These are phyloP conservation scores for Lutjanus erythropterus DNA, from an alignment of 2,113 vertebrate species.

Conservation along the genomic window DNA sequence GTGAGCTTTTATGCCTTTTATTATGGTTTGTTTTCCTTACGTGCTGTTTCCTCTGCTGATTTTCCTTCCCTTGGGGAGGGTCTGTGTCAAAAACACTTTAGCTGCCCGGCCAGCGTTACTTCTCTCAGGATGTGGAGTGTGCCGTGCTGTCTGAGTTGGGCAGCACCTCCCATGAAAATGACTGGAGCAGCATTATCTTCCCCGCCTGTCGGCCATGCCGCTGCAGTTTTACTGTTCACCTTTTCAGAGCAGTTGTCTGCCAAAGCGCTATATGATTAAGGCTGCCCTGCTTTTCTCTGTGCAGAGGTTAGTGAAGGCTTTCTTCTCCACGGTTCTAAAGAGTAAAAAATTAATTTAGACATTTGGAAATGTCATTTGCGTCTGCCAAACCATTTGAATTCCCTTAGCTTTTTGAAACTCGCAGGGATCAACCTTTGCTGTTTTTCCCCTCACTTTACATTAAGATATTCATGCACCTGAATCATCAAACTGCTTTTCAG, in stretches of 20 bases:
- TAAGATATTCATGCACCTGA: background rate
- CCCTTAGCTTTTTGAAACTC: background rate
- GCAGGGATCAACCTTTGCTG: background rate
- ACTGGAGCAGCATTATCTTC: constrained; percentile 63
- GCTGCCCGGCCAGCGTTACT: constrained; percentile 63
- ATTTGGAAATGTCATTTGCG: constrained; percentile 47
- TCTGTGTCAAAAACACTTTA: constrained; percentile 72
- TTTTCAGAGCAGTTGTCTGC: constrained; percentile 52
- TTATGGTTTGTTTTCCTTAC: constrained; percentile 95
- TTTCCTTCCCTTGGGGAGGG: constrained; percentile 80
- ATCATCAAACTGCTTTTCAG: constrained; percentile 2
- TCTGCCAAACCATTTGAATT: constrained; percentile 16
- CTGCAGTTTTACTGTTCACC: constrained; percentile 69
- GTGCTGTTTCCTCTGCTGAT: constrained; percentile 86
- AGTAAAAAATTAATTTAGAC: constrained; percentile 34
- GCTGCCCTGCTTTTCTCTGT: constrained; percentile 48
- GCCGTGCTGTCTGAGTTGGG: constrained; percentile 42
- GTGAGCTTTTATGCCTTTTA: constrained; percentile 94
- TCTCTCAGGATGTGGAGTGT: constrained; percentile 49
- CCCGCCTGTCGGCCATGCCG: constrained; percentile 62
- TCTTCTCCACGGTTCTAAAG: constrained; percentile 16
- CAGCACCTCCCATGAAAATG: constrained; percentile 56
- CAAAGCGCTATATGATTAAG: constrained; percentile 65
- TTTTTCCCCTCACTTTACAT: background rate
- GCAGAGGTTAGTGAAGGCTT: constrained; percentile 36